Evolutionary conservation across 2,888 invertebrate genomes (phyloP).

Genomic region (Apoderus coryli): DNA sequence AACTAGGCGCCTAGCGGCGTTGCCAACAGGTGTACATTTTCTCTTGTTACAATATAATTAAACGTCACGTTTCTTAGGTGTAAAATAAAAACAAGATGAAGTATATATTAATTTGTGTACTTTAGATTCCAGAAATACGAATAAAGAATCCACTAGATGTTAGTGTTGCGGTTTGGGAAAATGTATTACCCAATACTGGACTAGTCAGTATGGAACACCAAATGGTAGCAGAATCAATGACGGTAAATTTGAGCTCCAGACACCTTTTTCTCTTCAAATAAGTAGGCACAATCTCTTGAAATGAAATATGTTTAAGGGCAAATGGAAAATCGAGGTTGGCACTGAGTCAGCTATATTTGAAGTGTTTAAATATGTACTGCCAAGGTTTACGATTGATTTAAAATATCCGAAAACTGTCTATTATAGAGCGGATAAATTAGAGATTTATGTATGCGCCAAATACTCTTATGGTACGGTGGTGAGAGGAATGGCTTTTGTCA

Average conservation of each 20-base stretch:
- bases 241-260: conserved; percentile 18
- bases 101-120: too few species aligned
- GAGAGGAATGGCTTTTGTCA: conserved; percentile 37
- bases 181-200: conserved; percentile 43
- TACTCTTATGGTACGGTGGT: conserved; percentile 49
- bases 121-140: conserved; percentile 47
- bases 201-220: conserved; percentile 38
- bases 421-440: conserved; percentile 31
- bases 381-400: conserved; percentile 42
- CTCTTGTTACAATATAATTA: too few species aligned
- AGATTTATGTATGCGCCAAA: conserved; percentile 40
- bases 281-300: too few species aligned
- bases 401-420: conserved; percentile 37
- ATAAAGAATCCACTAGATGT: conserved; percentile 50
- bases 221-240: conserved; percentile 25
- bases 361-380: conserved; percentile 41
- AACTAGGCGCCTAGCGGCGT: too few species aligned
- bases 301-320: conserved; percentile 30
- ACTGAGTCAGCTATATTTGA: conserved; percentile 33
- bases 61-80: too few species aligned
- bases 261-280: not conserved
- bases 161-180: conserved; percentile 48
- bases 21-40: too few species aligned
- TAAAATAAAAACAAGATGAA: too few species aligned
- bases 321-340: conserved; percentile 37